phyloP scores from a whole-genome alignment of 2,797 vertebrate genomes.

The Anolis apletophallus region DNA sequence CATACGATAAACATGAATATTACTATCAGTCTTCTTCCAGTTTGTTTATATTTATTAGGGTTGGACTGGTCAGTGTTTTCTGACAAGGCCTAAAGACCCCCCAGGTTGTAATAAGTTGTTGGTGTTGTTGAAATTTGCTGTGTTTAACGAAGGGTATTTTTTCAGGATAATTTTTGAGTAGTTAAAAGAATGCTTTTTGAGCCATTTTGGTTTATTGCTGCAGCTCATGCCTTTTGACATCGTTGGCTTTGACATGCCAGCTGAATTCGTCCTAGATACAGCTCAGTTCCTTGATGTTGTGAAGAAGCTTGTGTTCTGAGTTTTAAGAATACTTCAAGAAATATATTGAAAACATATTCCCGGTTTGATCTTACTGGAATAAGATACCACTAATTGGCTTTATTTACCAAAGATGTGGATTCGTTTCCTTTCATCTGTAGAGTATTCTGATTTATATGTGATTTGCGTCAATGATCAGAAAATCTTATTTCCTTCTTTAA shows the following conservation, averaged over 20 bases:
- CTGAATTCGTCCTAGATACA: neutral
- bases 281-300: too few relatives aligned
- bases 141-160: neutral
- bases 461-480: neutral
- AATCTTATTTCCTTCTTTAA: neutral
- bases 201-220: neutral
- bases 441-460: neutral
- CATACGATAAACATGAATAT: too few relatives aligned
- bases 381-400: neutral
- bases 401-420: neutral
- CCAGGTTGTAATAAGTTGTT: neutral
- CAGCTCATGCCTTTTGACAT: neutral
- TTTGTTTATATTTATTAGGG: too few relatives aligned
- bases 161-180: neutral
- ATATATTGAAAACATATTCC: neutral
- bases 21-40: too few relatives aligned
- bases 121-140: neutral
- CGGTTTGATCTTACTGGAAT: neutral
- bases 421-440: neutral
- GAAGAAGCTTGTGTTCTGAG: too few relatives aligned
- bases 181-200: neutral
- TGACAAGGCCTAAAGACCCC: neutral
- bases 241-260: neutral
- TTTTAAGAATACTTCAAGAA: slow-evolving; percentile 2
- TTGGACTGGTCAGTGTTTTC: neutral